phyloP scores from a whole-genome alignment of 1,140 invertebrate species.

The Cydia strobilella region DNA sequence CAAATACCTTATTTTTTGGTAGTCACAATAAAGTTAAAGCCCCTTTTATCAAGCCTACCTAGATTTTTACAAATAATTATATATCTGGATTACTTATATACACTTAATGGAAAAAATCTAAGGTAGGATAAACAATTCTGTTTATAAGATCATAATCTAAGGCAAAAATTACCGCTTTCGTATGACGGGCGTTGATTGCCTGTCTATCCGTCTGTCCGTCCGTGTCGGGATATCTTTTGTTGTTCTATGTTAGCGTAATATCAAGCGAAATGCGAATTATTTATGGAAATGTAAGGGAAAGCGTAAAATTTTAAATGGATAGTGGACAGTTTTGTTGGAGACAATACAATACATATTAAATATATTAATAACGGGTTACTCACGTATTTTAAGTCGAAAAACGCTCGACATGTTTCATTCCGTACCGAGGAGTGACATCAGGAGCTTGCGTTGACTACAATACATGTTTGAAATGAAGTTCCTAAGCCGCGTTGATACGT shows the following conservation, averaged over 20 bases:
- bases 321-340: neutral
- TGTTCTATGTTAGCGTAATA: slow-evolving; percentile 17
- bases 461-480: neutral
- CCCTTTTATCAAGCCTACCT: no score
- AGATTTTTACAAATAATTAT: no score
- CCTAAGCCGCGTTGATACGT: neutral
- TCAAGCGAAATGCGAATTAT: neutral
- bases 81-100: neutral
- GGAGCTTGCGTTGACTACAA: no score
- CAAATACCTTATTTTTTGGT: no score
- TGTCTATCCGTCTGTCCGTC: slow-evolving; percentile 48
- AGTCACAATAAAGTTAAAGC: no score
- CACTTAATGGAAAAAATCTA: neutral
- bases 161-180: slow-evolving; percentile 39
- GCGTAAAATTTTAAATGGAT: neutral
- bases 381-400: no score
- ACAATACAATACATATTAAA: neutral
- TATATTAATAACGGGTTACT: no score
- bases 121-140: neutral
- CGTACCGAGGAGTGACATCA: no score
- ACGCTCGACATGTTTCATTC: no score
- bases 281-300: slow-evolving; percentile 8
- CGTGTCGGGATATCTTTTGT: slow-evolving; percentile 34
- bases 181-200: slow-evolving; percentile 47
- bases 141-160: neutral